These are phyloP conservation scores for Rhodinocichla rosea DNA, from an alignment of 2,113 vertebrate species.

Conservation along the genomic window DNA sequence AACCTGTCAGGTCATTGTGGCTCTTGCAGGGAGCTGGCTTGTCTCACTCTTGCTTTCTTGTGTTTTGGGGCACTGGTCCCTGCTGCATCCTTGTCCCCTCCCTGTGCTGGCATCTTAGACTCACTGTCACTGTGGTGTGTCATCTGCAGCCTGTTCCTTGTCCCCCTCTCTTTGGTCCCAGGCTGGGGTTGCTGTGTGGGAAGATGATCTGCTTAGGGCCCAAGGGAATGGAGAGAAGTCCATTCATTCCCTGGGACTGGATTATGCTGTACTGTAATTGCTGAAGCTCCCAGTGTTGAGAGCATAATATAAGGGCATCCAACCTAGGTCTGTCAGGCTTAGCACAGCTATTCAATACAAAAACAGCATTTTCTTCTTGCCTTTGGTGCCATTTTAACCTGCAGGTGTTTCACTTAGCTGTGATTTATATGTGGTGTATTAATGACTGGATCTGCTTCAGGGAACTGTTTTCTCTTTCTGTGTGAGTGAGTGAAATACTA, in stretches of 20 bases:
- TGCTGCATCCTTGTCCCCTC: background rate
- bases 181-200: background rate
- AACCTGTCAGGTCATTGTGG: background rate
- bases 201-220: background rate
- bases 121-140: background rate
- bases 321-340: background rate
- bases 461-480: background rate
- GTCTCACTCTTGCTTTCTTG: fast-evolving
- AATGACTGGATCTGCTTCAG: background rate
- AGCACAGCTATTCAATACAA: background rate
- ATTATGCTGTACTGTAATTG: background rate
- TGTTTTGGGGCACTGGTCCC: background rate
- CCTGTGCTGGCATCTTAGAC: background rate
- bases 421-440: background rate
- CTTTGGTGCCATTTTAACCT: background rate
- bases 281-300: background rate
- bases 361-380: background rate
- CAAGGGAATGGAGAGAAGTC: background rate
- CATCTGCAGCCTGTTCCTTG: background rate
- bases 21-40: background rate
- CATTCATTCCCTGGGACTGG: background rate
- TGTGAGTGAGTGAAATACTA: background rate
- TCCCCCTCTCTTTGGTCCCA: background rate
- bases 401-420: background rate
- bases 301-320: background rate